Evolutionary conservation across 2,888 invertebrate species (phyloP), one percentile per base, ranked within the genome.

Genomic region (Stenodema calcarata): DNA sequence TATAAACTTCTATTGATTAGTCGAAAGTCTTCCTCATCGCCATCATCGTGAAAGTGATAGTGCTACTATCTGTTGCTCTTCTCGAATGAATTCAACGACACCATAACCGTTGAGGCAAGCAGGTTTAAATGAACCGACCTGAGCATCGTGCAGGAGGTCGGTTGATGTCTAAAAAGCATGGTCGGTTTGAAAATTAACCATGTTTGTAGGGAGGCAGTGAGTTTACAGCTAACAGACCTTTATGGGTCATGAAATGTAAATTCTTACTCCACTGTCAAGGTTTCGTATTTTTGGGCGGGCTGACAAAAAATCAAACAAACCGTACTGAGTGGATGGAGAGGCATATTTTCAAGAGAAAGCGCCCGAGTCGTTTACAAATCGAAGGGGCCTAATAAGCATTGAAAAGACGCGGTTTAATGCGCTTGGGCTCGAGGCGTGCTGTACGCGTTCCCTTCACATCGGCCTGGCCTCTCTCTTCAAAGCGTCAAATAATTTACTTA

Each of bases 301-400:
- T 23, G 23, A 62, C 62, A 62, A 62, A 62, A 62, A 62, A 27
- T 23, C 62, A 23, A 62, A 62, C 62, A 62, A 62, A 62, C 62
- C 23, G 62, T 23, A 2, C 18, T 4, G 18, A 62, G 3, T 23
- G 27, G 62, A 62, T 11, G 23, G 62, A 62, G 62, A 27, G 62
- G 62, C 62, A 62, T 62, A 23, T 62, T n/a, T 23, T 62, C 18
- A 62, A 23, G 62, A 23, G 62, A 62, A 62, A 62, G 62, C 62
- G 62, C 23, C 62, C 0, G 62, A 62, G 62, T 62, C 62, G 62
- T 62, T 62, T 62, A 62, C 62, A 62, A 62, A 62, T 62, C 62
- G 62, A 62, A 62, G 62, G 62, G 62, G 62, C 62, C 62, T 62
- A 62, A 62, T 62, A 62, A 62, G 62, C 62, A 62, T 62, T 62